Base-by-base conservation (phyloP, 2,888 invertebrate genomes). In the Melieria crassipennis region DNA sequence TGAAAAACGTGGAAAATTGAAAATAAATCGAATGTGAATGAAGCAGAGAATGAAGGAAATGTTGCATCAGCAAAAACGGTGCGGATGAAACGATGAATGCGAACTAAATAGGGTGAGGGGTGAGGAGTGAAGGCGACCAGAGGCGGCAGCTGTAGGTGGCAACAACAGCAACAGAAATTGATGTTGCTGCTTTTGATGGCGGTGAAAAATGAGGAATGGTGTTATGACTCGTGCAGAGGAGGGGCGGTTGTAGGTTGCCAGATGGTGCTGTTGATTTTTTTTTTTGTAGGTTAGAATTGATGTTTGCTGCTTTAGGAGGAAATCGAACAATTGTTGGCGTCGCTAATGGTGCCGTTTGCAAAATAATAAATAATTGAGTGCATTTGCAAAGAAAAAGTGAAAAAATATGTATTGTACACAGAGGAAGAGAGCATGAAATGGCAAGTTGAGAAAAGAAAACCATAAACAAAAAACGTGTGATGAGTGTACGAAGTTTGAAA, bases 11-110 rank as follows among this genome's bases (percentile, higher is more conserved):
- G 79, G 78, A 79, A 80, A 83, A 81, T 84, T 81, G 80, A 80
- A 81, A 82, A 80, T 79, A 81, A 83, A 81, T 81, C 80, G 80
- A 82, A 83, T 78, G 77, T 77, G 80, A 79, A 77, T 78, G 45
- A 60, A 16, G 52, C 48, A 13, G 13, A 52, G 52, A 7, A 47
- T 13, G 46, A 56, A 10, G 45, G 43, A 65, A 67, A 9, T 42
- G 30, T 11, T 7, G 13, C n/a, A 57, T 9, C 30, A 47, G 60
- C 60, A 47, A 43, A 43, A 13, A 45, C 9, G 42, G 30, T 30
- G 30, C 30, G 2, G 30, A 30, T 30, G 30, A 30, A 30, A 30
- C 30, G 30, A 30, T 30, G 3, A 30, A 30, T 30, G 30, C 30
- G 30, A 30, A 30, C 30, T 30, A 30, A 30, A 30, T 30, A 30